These are phyloP conservation scores for Junonia oenone DNA, from an alignment of 2,888 invertebrate species.

Conservation along the genomic window DNA sequence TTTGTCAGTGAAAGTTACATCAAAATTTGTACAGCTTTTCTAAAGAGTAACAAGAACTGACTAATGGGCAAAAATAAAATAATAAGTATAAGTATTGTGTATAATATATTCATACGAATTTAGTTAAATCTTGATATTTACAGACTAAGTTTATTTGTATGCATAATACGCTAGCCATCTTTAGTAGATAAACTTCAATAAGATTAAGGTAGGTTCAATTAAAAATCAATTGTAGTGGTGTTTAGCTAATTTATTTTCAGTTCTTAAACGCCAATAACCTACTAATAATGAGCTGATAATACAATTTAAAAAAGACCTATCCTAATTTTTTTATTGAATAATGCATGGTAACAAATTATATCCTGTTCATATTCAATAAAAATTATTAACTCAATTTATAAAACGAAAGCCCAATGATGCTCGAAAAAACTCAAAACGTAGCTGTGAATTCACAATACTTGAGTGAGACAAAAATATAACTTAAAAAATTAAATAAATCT, in stretches of 20 bases:
- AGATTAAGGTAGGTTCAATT: constrained; percentile 27
- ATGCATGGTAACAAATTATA: constrained; percentile 78
- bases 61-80: too few relatives aligned
- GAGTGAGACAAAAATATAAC: constrained; percentile 62
- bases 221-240: constrained; percentile 48
- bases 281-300: constrained; percentile 78
- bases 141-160: too few relatives aligned
- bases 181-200: too few relatives aligned
- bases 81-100: too few relatives aligned
- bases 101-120: too few relatives aligned
- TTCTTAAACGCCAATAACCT: constrained; percentile 79
- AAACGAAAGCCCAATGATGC: constrained; percentile 66
- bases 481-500: constrained; percentile 73
- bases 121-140: too few relatives aligned
- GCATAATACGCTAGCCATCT: too few relatives aligned
- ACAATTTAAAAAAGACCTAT: constrained; percentile 75
- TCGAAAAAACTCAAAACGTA: constrained; percentile 37
- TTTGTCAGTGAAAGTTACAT: too few relatives aligned
- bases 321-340: constrained; percentile 77
- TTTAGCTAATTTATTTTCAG: constrained; percentile 80
- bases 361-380: constrained; percentile 75
- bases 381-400: constrained; percentile 65
- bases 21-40: too few relatives aligned
- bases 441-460: constrained; percentile 39
- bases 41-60: too few relatives aligned